Base-by-base conservation (phyloP, 2,888 invertebrate species). In the Euplagia quadripunctaria region DNA sequence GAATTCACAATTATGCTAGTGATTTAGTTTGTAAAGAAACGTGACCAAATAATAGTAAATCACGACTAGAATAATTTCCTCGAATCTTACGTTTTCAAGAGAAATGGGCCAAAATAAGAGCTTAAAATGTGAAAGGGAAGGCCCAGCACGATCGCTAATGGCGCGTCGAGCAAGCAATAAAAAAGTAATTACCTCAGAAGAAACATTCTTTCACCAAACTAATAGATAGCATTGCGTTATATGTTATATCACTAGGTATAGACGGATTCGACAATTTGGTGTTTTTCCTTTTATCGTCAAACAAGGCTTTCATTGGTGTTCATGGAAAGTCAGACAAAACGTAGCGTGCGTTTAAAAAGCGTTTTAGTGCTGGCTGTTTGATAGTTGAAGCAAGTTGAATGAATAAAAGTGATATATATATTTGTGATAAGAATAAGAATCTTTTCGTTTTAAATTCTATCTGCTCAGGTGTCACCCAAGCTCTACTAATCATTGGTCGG, bases 161-260 rank as follows among this genome's bases (percentile, higher is more conserved):
- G 61, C 31, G 31, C 64, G 52, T 73, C 58, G 51, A 73, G 64
- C 75, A 68, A 43, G 64, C 68, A 31, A 73, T 75, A 66, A 72
- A 66, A 75, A 75, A 49, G 70, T 68, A 64, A 68, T 73, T 73
- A 55, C 20, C 46, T 46, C 31, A n/a, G 55, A 46, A 58, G 2
- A 52, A n/a, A 42, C 20, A 20, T 20, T 65, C 11, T 43, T 31
- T 61, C 31, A 14, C 31, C 61, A 61, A 61, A 61, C 61, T 61
- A 61, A 61, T 31, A 31, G 43, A 14, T 31, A 31, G 31, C 31
- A 61, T 31, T 58, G 1, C 11, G 3, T 12, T 58, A 58, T 58
- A 31, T n/a, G n/a, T 20, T 20, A 3, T 5, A 4, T 20, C 11
- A 11, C n/a, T n/a, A 20, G 17, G 11, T 58, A 58, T 58, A 4